These are phyloP conservation scores for Opisthocomus hoazin DNA, from an alignment of 2,113 vertebrate species.

Conservation along the genomic window DNA sequence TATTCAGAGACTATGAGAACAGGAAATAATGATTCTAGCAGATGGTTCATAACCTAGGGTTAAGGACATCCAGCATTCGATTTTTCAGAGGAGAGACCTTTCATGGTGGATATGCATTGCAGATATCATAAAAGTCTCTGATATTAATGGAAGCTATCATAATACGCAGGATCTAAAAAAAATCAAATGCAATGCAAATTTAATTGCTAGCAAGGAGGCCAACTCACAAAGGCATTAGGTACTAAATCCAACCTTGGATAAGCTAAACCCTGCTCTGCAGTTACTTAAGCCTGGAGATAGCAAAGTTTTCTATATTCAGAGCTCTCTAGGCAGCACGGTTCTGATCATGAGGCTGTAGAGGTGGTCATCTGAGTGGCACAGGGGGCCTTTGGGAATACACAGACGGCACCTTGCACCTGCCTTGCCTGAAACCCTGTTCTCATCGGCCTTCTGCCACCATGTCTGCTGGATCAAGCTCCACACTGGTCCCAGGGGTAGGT, in stretches of 20 bases:
- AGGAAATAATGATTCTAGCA: neutral
- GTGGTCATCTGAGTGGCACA: neutral
- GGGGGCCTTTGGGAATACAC: neutral
- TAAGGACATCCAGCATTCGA: neutral
- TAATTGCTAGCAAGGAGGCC: neutral
- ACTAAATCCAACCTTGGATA: neutral
- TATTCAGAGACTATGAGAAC: neutral
- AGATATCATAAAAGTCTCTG: neutral
- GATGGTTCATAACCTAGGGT: neutral
- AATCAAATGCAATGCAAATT: neutral
- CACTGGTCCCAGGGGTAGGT: neutral
- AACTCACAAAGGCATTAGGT: neutral
- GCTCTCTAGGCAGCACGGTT: neutral
- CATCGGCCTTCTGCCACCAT: rapidly evolving
- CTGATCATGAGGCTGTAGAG: neutral
- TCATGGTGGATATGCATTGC: neutral
- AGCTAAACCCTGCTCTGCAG: neutral
- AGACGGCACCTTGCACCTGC: neutral
- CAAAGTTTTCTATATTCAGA: neutral
- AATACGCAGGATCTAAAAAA: neutral
- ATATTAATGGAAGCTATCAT: neutral
- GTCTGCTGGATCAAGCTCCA: neutral
- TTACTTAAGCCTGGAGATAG: neutral
- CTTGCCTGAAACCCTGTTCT: rapidly evolving
- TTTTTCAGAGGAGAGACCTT: neutral